phyloP scores from a whole-genome alignment of 1,140 invertebrate species.

The Tenebrio molitor region DNA sequence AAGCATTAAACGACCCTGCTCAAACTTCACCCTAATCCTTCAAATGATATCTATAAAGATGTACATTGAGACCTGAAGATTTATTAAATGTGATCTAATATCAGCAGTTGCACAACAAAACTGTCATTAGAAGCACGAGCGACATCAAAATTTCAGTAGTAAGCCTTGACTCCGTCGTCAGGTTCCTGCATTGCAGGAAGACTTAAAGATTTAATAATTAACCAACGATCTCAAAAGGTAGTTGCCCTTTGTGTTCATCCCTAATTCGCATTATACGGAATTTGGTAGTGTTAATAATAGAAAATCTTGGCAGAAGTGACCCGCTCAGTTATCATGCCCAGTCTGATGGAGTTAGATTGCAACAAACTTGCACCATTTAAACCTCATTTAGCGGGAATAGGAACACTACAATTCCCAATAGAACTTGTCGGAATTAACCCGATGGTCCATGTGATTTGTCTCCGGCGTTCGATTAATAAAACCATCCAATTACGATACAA shows the following conservation, averaged over 20 bases:
- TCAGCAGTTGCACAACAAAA: background rate
- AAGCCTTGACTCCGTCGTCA: constrained; percentile 8
- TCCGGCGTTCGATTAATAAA: constrained; percentile 1
- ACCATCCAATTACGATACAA: background rate
- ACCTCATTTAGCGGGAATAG: background rate
- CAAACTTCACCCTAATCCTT: background rate
- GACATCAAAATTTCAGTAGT: constrained; percentile 20
- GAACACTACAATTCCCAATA: constrained; percentile 1
- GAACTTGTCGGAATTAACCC: background rate
- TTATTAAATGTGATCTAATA: background rate
- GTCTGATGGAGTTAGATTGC: no score
- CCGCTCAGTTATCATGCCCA: background rate
- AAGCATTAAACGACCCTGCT: background rate
- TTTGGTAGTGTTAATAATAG: constrained; percentile 11
- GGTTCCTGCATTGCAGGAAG: constrained; percentile 35
- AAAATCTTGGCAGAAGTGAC: background rate
- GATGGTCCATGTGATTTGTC: constrained; percentile 17
- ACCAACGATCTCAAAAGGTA: constrained; percentile 20
- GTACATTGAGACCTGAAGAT: background rate
- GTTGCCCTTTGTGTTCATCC: constrained; percentile 9
- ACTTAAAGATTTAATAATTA: constrained; percentile 36
- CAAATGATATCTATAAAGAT: background rate
- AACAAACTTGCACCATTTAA: constrained; percentile 8
- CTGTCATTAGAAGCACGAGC: constrained; percentile 2
- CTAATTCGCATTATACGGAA: constrained; percentile 7